Conservation (phyloP, 2,797 vertebrate species). For the Myotis myotis region DNA sequence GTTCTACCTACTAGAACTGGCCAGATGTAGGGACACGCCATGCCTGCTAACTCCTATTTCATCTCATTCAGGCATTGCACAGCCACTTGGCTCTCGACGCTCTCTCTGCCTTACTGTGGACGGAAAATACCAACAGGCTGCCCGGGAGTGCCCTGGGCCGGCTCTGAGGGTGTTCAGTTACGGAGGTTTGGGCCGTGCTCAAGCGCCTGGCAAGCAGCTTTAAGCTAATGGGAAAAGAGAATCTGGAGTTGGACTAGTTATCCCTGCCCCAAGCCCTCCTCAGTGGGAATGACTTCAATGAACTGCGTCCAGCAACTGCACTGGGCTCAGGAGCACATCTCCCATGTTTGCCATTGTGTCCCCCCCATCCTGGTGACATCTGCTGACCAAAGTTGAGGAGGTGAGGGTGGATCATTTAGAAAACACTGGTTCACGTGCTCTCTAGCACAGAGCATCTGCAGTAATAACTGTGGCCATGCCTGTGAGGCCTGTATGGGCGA, state of each 20-base stretch:
- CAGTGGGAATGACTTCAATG: slow-evolving; percentile 49
- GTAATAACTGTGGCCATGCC: accelerated
- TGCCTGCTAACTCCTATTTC: slow-evolving; percentile 14
- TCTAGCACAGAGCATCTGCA: not conserved
- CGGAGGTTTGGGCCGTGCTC: not conserved
- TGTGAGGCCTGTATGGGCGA: accelerated
- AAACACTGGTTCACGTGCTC: not conserved
- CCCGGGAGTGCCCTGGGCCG: slow-evolving; percentile 41
- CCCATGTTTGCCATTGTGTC: slow-evolving; percentile 53
- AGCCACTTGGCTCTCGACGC: slow-evolving; percentile 52
- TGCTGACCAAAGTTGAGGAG: slow-evolving; percentile 68
- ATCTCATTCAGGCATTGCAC: slow-evolving; percentile 39
- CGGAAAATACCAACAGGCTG: slow-evolving; percentile 57
- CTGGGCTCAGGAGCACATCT: not conserved
- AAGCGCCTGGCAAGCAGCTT: slow-evolving; percentile 42
- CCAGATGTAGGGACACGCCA: not conserved
- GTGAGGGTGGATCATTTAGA: not conserved
- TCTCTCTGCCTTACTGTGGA: slow-evolving; percentile 51
- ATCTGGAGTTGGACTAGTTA: not conserved
- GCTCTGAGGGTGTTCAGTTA: not conserved
- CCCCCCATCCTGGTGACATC: slow-evolving; percentile 64
- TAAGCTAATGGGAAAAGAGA: slow-evolving; percentile 66
- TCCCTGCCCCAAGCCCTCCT: slow-evolving; percentile 34
- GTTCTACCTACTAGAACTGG: not conserved
- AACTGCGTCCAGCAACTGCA: not conserved